Percentiles rank a stretch among this genome's conserved stretches.
phyloP scores from a whole-genome alignment of 2,113 vertebrate genomes.

The Carettochelys insculpta region DNA sequence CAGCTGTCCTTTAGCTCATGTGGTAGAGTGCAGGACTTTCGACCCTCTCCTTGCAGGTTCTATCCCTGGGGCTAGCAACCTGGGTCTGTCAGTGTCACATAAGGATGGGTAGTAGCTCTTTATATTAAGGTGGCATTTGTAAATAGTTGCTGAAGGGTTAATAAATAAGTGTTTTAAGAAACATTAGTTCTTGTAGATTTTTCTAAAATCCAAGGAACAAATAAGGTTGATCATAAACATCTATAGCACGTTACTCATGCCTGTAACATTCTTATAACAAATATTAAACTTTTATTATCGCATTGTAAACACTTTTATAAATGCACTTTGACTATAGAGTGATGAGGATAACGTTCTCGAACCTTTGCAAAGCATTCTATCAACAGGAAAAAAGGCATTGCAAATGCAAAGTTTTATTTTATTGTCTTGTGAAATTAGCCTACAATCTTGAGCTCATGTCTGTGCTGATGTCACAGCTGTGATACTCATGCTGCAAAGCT shows the following conservation, averaged over 20 bases:
- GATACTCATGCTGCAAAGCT: background rate
- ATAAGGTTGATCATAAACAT: background rate
- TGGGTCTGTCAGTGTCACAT: no score
- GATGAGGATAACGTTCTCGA: background rate
- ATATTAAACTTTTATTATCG: background rate
- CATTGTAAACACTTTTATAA: background rate
- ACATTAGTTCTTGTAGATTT: background rate
- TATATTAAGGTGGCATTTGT: background rate
- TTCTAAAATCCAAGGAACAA: background rate
- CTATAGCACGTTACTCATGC: background rate
- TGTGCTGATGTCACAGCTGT: background rate
- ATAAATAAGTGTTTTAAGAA: background rate
- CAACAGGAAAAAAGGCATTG: background rate
- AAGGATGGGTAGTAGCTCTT: no score
- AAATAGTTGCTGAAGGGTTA: constrained; percentile 33
- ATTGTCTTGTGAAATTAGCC: background rate
- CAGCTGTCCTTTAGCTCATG: no score
- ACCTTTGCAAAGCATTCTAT: background rate
- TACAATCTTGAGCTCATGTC: background rate
- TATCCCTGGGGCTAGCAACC: no score
- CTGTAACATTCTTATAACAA: rapidly evolving
- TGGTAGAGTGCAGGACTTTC: no score
- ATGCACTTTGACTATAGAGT: rapidly evolving
- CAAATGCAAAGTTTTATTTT: background rate
- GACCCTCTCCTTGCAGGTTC: no score